Evolutionary conservation across 2,113 vertebrate genomes (phyloP).

Genomic region (Zingel zingel): DNA sequence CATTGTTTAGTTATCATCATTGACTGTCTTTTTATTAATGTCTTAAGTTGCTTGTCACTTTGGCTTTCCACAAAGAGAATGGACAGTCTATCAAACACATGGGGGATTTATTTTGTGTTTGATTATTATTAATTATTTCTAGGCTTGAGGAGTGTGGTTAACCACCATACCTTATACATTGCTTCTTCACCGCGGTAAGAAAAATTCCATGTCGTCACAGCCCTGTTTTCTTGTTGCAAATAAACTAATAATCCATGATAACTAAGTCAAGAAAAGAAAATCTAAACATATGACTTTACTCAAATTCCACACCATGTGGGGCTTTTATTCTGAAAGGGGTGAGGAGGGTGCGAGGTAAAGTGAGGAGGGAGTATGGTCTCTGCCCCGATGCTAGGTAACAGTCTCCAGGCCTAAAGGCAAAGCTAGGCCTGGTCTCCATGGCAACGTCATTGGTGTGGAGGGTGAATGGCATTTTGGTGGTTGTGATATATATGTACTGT

Average conservation of each 20-base stretch:
- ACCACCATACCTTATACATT: no score
- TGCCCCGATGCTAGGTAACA: conserved; percentile 83
- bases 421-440: conserved; percentile 79
- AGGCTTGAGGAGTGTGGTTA: no score
- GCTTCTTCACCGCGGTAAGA: no score
- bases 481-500: conserved; percentile 7
- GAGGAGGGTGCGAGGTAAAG: neutral
- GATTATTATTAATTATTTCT: no score
- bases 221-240: no score
- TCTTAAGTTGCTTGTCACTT: no score
- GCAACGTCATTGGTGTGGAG: conserved; percentile 72
- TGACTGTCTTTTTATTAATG: no score
- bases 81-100: no score
- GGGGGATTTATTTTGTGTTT: no score
- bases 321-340: conserved; percentile 58
- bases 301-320: neutral
- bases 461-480: conserved; percentile 68
- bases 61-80: no score
- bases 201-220: no score
- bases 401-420: conserved; percentile 76
- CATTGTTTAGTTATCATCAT: no score
- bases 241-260: neutral
- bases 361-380: conserved; percentile 34
- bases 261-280: neutral
- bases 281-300: neutral